Conservation (phyloP, 2,797 vertebrate genomes). For the Pogoniulus pusillus region DNA sequence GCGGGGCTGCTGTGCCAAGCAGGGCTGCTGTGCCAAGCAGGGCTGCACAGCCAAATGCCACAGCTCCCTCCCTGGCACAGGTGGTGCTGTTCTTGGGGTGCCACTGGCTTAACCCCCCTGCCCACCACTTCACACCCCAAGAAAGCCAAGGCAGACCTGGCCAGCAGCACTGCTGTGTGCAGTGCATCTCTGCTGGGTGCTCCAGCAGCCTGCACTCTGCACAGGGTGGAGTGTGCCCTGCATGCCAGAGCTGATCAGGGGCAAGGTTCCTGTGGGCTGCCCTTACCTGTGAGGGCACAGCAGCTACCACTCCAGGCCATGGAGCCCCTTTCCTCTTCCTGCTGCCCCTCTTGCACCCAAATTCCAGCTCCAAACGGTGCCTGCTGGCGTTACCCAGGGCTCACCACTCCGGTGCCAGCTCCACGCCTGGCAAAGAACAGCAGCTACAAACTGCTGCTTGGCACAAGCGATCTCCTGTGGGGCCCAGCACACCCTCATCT, state of each 20-base stretch:
- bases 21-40: neutral
- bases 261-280: fast-evolving
- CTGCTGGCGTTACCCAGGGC: neutral
- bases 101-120: neutral
- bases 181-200: fast-evolving
- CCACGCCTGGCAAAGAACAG: fast-evolving
- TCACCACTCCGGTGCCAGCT: fast-evolving
- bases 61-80: neutral
- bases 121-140: fast-evolving
- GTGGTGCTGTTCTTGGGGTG: neutral
- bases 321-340: neutral
- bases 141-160: no score
- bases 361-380: neutral
- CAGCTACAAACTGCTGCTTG: neutral
- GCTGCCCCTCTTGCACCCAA: neutral
- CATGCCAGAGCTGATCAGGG: neutral
- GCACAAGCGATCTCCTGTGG: fast-evolving
- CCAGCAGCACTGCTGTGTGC: no score
- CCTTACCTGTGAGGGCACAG: no score
- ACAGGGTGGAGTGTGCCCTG: neutral
- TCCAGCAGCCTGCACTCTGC: neutral
- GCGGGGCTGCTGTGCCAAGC: no score
- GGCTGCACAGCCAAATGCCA: neutral
- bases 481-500: neutral
- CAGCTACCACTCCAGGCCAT: fast-evolving